A percentile compares a stretch with the other conserved stretches of the same genome.
These are phyloP conservation scores for Wiebesia pumilae DNA, from an alignment of 1,140 invertebrate genomes.

Conservation along the genomic window DNA sequence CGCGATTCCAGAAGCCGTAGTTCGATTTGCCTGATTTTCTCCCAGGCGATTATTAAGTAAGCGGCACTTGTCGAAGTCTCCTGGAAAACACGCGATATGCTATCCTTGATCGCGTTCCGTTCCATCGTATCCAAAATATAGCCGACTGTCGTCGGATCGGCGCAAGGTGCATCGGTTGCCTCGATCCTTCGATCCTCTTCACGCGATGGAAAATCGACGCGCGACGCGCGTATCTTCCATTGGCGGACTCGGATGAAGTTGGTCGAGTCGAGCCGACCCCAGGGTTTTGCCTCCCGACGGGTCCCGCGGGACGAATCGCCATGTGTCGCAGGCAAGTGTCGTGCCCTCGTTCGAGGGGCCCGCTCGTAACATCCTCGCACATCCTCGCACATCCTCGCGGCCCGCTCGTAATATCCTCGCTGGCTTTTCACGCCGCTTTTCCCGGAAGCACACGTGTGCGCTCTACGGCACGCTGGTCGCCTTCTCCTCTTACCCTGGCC, in stretches of 20 bases:
- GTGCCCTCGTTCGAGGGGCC: neutral
- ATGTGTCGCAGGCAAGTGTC: conserved; percentile 5
- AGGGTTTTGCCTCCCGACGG: too few relatives aligned
- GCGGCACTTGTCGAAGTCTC: neutral
- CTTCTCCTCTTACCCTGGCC: neutral
- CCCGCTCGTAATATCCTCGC: too few relatives aligned
- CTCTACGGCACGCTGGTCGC: neutral
- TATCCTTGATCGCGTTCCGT: neutral
- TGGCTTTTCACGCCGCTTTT: conserved; percentile 20
- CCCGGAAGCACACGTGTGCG: conserved; percentile 39
- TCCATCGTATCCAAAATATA: neutral
- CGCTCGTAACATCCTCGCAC: too few relatives aligned
- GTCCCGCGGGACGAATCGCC: neutral
- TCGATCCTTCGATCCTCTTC: too few relatives aligned
- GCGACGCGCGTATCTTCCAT: too few relatives aligned
- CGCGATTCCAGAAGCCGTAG: neutral
- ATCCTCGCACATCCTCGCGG: too few relatives aligned
- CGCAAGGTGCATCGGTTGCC: neutral
- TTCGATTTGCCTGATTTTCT: neutral
- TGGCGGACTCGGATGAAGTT: neutral
- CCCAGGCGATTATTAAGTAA: neutral
- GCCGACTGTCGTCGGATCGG: too few relatives aligned
- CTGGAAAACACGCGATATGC: neutral
- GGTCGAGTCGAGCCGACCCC: too few relatives aligned
- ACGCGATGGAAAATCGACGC: too few relatives aligned